Percentiles rank a stretch among this genome's conserved stretches.
These are phyloP conservation scores for Drosophila teissieri DNA, from an alignment of 1,140 invertebrate species.

Conservation along the genomic window DNA sequence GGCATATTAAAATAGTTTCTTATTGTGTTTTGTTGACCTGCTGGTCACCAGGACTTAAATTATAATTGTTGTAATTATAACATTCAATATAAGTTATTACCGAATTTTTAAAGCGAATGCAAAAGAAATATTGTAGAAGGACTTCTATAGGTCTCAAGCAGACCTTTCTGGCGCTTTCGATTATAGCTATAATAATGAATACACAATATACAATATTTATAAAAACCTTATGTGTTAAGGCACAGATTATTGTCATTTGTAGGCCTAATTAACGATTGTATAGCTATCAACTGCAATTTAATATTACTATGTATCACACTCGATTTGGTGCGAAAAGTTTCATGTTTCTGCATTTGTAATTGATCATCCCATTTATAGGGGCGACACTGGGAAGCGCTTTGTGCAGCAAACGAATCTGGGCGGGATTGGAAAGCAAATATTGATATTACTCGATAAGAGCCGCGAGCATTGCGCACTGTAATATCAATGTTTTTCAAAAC, in stretches of 20 bases:
- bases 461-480: constrained; percentile 14
- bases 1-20: not conserved
- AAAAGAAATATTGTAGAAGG: too few species aligned
- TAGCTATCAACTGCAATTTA: too few species aligned
- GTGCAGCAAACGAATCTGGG: not conserved
- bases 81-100: too few species aligned
- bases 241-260: too few species aligned
- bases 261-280: too few species aligned
- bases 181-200: not conserved
- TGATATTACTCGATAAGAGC: constrained; percentile 14
- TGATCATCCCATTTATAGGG: not conserved
- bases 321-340: too few species aligned
- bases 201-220: too few species aligned
- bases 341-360: not conserved
- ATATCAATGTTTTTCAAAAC: not conserved
- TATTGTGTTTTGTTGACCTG: not conserved
- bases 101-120: too few species aligned
- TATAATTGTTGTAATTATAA: too few species aligned
- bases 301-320: too few species aligned
- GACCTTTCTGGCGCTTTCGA: not conserved
- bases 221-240: too few species aligned
- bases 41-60: not conserved
- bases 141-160: too few species aligned
- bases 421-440: not conserved
- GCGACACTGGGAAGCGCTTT: not conserved